phyloP scores from a whole-genome alignment of 2,113 vertebrate genomes.

The Channa maculata region DNA sequence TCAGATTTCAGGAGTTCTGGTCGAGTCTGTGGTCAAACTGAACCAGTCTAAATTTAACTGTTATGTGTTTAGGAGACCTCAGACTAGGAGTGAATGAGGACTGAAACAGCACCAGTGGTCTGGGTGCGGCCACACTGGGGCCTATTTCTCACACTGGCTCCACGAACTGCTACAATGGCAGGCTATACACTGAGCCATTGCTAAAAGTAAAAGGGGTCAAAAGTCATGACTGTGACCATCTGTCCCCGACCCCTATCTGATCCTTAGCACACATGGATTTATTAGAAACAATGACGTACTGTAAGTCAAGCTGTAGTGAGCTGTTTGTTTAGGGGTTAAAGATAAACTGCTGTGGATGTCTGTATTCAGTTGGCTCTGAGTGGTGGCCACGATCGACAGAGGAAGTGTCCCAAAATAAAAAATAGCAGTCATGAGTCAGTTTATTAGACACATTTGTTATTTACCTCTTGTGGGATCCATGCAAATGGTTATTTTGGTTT shows the following conservation, averaged over 20 bases:
- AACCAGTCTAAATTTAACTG: slow-evolving; percentile 65
- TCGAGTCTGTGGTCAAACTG: slow-evolving; percentile 57
- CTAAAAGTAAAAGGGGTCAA: slow-evolving; percentile 33
- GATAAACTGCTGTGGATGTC: not conserved
- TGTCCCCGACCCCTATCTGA: slow-evolving; percentile 8
- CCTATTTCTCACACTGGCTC: slow-evolving; percentile 53
- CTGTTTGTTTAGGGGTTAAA: slow-evolving; percentile 14
- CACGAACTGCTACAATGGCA: slow-evolving; percentile 10
- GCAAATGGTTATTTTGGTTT: no score
- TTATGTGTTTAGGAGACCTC: slow-evolving; percentile 70
- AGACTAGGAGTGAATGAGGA: slow-evolving; percentile 39
- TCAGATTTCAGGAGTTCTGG: slow-evolving; percentile 48
- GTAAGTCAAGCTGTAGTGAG: no score
- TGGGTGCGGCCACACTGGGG: slow-evolving; percentile 54
- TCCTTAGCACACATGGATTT: not conserved
- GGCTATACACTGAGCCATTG: slow-evolving; percentile 37
- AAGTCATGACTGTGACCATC: slow-evolving; percentile 22
- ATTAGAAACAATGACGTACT: no score
- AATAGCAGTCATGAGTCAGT: no score
- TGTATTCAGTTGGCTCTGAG: not conserved
- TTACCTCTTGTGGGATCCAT: no score
- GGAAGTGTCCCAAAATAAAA: no score
- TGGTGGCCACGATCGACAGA: no score
- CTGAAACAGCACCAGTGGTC: slow-evolving; percentile 61
- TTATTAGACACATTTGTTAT: no score